Percentiles rank a stretch among this genome's conserved stretches.
Conservation (phyloP, 2,113 vertebrate species). For the Microtus richardsoni region DNA sequence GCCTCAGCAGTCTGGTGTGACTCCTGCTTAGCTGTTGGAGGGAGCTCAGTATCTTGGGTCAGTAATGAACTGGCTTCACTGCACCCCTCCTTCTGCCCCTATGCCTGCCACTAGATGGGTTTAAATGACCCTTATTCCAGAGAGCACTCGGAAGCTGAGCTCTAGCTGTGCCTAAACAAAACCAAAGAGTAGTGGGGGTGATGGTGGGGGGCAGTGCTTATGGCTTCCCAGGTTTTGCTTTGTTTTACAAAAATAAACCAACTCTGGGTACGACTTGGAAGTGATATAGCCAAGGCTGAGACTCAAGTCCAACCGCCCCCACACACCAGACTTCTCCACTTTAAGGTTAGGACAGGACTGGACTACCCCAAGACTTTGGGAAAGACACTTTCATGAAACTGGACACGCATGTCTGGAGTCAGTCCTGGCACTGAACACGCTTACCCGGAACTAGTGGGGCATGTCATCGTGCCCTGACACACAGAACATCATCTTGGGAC, state of each 20-base stretch:
- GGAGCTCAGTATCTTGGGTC: background rate
- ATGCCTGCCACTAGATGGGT: background rate
- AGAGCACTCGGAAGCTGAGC: background rate
- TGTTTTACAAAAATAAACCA: background rate
- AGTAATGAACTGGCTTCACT: background rate
- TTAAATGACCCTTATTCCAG: background rate
- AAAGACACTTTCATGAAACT: background rate
- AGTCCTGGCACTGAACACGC: background rate
- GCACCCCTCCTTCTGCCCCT: background rate
- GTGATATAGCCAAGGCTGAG: background rate
- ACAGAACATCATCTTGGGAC: background rate
- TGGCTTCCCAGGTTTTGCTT: background rate
- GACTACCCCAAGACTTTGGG: background rate
- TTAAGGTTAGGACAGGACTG: background rate
- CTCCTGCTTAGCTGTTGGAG: background rate
- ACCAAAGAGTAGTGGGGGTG: background rate
- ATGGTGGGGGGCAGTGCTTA: no score
- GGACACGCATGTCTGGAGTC: background rate
- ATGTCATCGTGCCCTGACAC: background rate
- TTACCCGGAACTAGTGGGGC: background rate
- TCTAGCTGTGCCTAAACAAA: background rate
- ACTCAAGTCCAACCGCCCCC: background rate
- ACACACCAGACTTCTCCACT: background rate
- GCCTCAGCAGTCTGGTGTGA: background rate
- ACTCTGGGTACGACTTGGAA: background rate